These are phyloP conservation scores for Dunckerocampus dactyliophorus DNA, from an alignment of 2,113 vertebrate genomes.

Conservation along the genomic window DNA sequence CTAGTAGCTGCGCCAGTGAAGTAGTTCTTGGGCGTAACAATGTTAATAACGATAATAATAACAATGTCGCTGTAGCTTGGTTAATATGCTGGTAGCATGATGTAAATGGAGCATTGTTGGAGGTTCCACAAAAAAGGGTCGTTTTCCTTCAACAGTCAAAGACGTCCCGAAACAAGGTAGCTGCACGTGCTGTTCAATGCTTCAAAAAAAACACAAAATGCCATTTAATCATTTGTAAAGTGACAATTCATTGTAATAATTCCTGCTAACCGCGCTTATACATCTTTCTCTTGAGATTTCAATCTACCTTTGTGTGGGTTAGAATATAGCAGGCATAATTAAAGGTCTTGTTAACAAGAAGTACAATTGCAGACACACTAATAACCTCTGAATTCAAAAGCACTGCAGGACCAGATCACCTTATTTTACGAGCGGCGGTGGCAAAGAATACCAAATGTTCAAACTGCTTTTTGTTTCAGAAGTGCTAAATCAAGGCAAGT, in stretches of 20 bases:
- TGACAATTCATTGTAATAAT: conserved; percentile 14
- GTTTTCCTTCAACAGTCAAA: conserved; percentile 26
- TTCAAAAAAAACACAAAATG: conserved; percentile 3
- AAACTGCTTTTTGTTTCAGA: conserved; percentile 42
- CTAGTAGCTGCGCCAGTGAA: too few species aligned
- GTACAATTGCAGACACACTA: conserved; percentile 40
- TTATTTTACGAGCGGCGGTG: conserved; percentile 49
- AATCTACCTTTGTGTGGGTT: conserved; percentile 35
- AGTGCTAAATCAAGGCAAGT: conserved; percentile 51
- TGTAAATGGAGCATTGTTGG: too few species aligned
- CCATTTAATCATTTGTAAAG: conserved; percentile 21
- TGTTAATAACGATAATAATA: too few species aligned
- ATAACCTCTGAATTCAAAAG: conserved; percentile 57
- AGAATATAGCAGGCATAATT: conserved; percentile 24
- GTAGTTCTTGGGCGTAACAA: too few species aligned
- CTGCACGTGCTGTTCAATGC: conserved; percentile 18
- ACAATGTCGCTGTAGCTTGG: too few species aligned
- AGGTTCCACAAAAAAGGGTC: conserved; percentile 18
- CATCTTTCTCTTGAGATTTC: conserved; percentile 35
- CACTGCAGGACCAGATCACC: conserved; percentile 42
- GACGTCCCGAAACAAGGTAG: conserved; percentile 29
- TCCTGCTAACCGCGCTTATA: conserved; percentile 5
- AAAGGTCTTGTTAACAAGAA: conserved; percentile 23
- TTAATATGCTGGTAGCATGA: too few species aligned
- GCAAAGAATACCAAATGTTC: conserved; percentile 36